phyloP scores from a whole-genome alignment of 2,888 invertebrate genomes.

The Scaptomyza flava region DNA sequence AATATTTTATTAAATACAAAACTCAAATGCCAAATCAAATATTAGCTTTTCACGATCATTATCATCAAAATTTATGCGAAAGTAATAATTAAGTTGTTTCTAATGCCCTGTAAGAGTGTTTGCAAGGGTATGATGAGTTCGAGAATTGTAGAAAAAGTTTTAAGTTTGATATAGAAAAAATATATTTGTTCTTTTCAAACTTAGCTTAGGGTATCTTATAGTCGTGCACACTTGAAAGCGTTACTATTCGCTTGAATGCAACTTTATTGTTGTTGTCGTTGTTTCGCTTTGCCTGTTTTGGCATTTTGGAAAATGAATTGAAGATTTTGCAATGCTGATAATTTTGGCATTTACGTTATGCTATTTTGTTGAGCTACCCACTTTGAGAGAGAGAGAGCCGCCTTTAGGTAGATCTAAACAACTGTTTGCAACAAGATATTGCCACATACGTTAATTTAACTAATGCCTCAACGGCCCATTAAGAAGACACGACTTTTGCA shows the following conservation, averaged over 20 bases:
- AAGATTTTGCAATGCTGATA: constrained; percentile 66
- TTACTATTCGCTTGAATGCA: constrained; percentile 74
- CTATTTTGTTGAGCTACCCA: constrained; percentile 37
- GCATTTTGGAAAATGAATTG: constrained; percentile 60
- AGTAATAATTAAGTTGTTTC: constrained; percentile 39
- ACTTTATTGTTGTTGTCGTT: constrained; percentile 31
- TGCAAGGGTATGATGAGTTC: no score
- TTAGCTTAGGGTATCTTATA: not conserved
- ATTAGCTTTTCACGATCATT: constrained; percentile 53
- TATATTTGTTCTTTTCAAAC: no score
- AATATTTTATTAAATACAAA: constrained; percentile 1
- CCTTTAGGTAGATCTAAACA: constrained; percentile 28
- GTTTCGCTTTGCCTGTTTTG: constrained; percentile 62
- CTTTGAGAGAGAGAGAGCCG: constrained; percentile 28
- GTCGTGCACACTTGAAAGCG: not conserved
- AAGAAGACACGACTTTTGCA: constrained; percentile 41
- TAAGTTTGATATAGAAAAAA: no score
- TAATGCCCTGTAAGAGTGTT: constrained; percentile 9
- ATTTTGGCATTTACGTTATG: constrained; percentile 57
- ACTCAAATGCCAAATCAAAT: constrained; percentile 28
- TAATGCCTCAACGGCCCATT: constrained; percentile 49
- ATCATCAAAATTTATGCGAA: constrained; percentile 18
- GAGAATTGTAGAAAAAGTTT: no score
- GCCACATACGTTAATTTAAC: constrained; percentile 44
- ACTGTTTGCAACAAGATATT: constrained; percentile 20